Evolutionary conservation across 1,140 invertebrate genomes (phyloP), one percentile per base, ranked within the genome.

Genomic region (Telenomus remus): DNA sequence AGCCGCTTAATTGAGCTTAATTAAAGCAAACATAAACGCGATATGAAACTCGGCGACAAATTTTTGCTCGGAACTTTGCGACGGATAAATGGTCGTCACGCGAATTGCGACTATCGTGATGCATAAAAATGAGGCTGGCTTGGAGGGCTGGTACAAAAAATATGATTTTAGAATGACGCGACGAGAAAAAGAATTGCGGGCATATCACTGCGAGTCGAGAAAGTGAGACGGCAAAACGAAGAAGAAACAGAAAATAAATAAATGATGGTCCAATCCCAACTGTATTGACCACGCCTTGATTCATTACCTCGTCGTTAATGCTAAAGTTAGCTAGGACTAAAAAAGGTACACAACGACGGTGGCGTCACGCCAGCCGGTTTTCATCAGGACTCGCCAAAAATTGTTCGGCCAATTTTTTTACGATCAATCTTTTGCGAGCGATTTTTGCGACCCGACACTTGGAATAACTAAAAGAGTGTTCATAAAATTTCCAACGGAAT

Each of bases 241-340:
- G 37, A 11, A n/a, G 37, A 39, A 39, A 9, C 9, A 39, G 37
- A 39, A 39, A 39, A 39, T 11, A 57, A 71, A 49, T 46, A 71
- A 71, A 71, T 71, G 57, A 63, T 39, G 37, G 72, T 54, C 60
- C 73, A 65, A 59, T 76, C 54, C 55, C 73, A 70, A 69, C 73
- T 70, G 73, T 76, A 76, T 70, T 70, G 74, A 77, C 74, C 74
- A 72, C 74, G 68, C 74, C 74, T 77, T 77, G 74, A 77, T 77
- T 77, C 74, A 77, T 77, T 77, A 72, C 74, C 66, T 72, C 68
- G 61, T 77, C 37, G 68, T 39, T 39, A 39, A 39, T 39, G 37
- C 37, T 39, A 39, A 39, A 39, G 37, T 39, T 39, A 39, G 37
- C 37, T 39, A 39, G n/a, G 9, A 11, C 37, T 39, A 39, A 39